Base-by-base conservation (phyloP, 2,113 vertebrate species). In the Ptilonorhynchus violaceus region DNA sequence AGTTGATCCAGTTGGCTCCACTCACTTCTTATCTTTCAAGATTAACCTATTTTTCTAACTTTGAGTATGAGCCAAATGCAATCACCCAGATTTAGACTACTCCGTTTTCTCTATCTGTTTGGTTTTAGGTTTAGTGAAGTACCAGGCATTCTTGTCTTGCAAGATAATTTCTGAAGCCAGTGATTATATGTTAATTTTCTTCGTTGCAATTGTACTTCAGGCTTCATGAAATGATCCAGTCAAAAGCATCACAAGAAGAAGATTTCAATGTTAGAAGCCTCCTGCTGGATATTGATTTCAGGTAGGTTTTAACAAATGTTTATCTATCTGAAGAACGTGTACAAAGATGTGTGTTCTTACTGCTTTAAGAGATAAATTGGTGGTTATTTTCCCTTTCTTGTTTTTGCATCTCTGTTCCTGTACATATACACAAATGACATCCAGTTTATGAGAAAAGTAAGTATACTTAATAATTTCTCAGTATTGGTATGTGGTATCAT, bases 221-320 rank as follows among this genome's bases (percentile, higher is more conserved):
- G 95, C 98, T 99, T 69, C 99, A 99, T 85, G 99, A 99, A 94
- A 95, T 99, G 97, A 99, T 99, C 94, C 99, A 98, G 80, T 83
- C 98, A 68, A 97, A 98, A 78, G 98, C 98, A 77, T 91, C 96
- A 69, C 97, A 97, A 85, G 96, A 97, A 46, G 93, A 97, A 33
- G 86, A 97, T 35, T 87, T 96, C 37, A 74, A 82, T 5, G 92
- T 99, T 91, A 99, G 97, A 97, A 99, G 99, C 96, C 98, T 99
- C 70, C 97, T 99, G 93, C 96, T 99, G 96, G 99, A 99, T 98
- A 99, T 99, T 93, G 99, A 99, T 98, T 99, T 99, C 98, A 99
- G 99, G 99, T 99, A 85, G 62, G 96, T 96, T 98, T 96, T 94
- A 55, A 55, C 27, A 84, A 42, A 42, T 1, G 0, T 75, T 66